Percentiles rank a stretch among this genome's conserved stretches.
Evolutionary conservation across 37 sponge, comb jelly and placozoan species (phyloP).

Genomic region (Spongilla lacustris): DNA sequence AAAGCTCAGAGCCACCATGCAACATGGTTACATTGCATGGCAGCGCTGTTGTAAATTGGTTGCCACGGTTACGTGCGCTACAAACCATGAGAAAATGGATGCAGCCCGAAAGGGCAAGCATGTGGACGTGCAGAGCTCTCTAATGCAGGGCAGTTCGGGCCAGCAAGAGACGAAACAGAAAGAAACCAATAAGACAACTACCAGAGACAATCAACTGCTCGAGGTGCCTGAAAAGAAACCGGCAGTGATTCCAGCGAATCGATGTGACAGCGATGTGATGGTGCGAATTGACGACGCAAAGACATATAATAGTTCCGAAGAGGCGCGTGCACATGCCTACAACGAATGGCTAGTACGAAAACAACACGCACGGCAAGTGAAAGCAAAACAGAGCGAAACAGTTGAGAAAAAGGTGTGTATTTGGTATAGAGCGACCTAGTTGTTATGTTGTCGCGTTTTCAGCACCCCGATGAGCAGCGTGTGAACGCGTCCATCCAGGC

Average conservation of each 20-base stretch:
- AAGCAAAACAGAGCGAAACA: conserved; percentile 15
- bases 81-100: not conserved
- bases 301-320: conserved; percentile 14
- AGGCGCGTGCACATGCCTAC: conserved; percentile 41
- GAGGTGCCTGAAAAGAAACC: conserved; percentile 2
- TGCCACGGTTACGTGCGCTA: not conserved
- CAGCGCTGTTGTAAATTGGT: not conserved
- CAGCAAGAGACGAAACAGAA: not conserved
- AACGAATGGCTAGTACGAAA: conserved; percentile 46
- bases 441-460: not conserved
- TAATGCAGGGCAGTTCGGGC: not conserved
- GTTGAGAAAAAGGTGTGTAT: conserved; percentile 30
- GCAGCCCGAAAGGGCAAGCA: not conserved
- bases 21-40: not conserved
- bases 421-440: not conserved
- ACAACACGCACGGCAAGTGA: not conserved
- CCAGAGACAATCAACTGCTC: not conserved
- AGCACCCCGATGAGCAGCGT: not conserved
- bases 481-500: conserved; percentile 4
- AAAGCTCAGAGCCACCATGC: conserved; percentile 12
- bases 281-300: not conserved
- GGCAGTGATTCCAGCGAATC: not conserved
- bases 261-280: not conserved
- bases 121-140: not conserved
- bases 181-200: not conserved